Conservation (phyloP, 2,888 invertebrate genomes). For the Thymelicus sylvestris region DNA sequence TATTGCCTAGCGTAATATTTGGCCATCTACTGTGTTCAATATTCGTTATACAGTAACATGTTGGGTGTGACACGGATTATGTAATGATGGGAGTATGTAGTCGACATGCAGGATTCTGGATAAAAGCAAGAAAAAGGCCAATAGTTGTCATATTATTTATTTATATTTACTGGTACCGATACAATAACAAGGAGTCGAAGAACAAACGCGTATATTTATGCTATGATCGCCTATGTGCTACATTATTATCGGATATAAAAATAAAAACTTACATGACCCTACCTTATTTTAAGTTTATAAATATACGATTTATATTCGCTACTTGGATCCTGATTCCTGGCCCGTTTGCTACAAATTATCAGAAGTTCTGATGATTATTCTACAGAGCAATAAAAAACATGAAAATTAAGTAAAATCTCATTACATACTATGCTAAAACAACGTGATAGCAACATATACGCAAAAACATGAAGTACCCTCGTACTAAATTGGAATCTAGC, state of each 20-base stretch:
- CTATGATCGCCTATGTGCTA: conserved; percentile 59
- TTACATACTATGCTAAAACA: conserved; percentile 38
- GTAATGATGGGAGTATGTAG: neutral
- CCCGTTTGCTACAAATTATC: conserved; percentile 38
- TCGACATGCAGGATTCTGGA: conserved; percentile 16
- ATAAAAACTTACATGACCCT: conserved; percentile 72
- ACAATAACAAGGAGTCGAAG: conserved; percentile 60
- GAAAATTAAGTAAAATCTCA: conserved; percentile 26
- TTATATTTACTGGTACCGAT: conserved; percentile 74
- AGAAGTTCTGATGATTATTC: conserved; percentile 29
- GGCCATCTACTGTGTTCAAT: conserved; percentile 3
- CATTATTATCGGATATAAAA: conserved; percentile 72
- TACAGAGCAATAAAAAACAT: conserved; percentile 12
- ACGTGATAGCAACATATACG: conserved; percentile 39
- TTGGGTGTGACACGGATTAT: neutral
- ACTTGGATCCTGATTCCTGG: conserved; percentile 38
- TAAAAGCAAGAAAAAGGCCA: conserved; percentile 77
- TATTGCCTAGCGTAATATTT: conserved; percentile 3
- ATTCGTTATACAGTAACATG: neutral
- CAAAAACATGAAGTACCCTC: conserved; percentile 34
- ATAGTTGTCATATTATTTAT: conserved; percentile 78
- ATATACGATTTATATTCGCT: conserved; percentile 43
- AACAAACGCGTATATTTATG: conserved; percentile 60
- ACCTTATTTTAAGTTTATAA: conserved; percentile 46
- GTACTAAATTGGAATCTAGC: conserved; percentile 21